Percentiles rank a stretch among this genome's conserved stretches.
phyloP scores from a whole-genome alignment of 2,797 vertebrate species.

The Pristis pectinata region DNA sequence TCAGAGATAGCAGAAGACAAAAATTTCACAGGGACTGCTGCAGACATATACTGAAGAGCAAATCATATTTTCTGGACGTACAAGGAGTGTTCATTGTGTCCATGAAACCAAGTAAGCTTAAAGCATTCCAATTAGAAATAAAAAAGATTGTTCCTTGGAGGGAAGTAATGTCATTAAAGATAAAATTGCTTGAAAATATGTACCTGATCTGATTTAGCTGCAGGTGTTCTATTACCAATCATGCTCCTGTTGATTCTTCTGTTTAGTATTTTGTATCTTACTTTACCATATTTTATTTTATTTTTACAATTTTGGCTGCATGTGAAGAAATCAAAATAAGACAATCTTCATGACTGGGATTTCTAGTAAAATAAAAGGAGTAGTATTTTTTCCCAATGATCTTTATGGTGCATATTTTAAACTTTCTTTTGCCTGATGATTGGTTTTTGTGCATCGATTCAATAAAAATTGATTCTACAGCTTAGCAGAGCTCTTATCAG shows the following conservation, averaged over 20 bases:
- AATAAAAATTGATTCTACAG: conserved; percentile 19
- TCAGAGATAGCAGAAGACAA: not conserved
- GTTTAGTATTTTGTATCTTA: not conserved
- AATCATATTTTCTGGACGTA: not conserved
- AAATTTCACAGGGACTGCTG: not conserved
- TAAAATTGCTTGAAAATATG: conserved; percentile 2
- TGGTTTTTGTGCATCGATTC: not conserved
- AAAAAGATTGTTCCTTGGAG: not conserved
- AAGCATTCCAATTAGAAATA: conserved; percentile 6
- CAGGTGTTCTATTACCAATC: not conserved
- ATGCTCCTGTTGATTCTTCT: not conserved
- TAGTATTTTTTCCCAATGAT: too few species aligned
- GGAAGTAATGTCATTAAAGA: not conserved
- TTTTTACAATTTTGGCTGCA: not conserved
- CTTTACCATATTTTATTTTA: not conserved
- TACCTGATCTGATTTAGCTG: not conserved
- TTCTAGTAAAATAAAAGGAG: too few species aligned
- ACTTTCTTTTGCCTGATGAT: not conserved
- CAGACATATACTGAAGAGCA: not conserved
- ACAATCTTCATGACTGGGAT: too few species aligned
- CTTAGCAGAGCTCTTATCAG: not conserved
- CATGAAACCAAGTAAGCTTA: not conserved
- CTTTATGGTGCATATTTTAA: too few species aligned
- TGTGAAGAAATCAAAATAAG: not conserved
- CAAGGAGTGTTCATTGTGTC: not conserved